Base-by-base conservation (phyloP, 2,888 invertebrate species). In the Alloscopus bannaensis region DNA sequence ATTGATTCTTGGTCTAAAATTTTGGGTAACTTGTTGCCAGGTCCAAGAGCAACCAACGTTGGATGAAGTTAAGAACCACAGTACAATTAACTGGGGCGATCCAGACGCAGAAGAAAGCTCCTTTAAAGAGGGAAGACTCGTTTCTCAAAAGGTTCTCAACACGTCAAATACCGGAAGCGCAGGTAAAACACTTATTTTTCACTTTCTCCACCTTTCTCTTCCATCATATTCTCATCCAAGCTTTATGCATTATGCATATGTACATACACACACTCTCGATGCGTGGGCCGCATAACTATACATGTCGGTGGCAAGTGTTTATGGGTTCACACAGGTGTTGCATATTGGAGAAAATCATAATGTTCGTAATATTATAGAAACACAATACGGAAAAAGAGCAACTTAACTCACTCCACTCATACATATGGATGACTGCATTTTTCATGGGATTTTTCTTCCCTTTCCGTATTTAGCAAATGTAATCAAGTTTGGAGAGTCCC, bases 41-140 rank as follows among this genome's bases (percentile, higher is more conserved):
- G 92, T 94, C 94, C 88, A 95, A 95, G 89, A 95, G 96, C 88
- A 97, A 96, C 89, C 95, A 97, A 88, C 92, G 97, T 90, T 98
- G 98, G 95, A 94, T 96, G 94, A 97, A 98, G 89, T 91, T 98
- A 84, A 91, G 97, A 86, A 96, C 96, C 71, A 97, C 97, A 62
- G 96, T 96, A 87, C 96, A 96, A 89, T 91, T 96, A 87, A 95
- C 95, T 86, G 95, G 95, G 81, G 96, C 96, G 69, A 93, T 94
- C 87, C 87, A 88, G 64, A 90, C 90, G 64, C 92, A 93, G 90
- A 95, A 95, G 90, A 96, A 96, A 89, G 94, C 95, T 79, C 94
- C 94, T 57, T 90, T 95, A 88, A 97, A 95, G 89, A 92, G 95
- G 86, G 97, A 95, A 90, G 96, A 95, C 89, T 97, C 95, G 60